A percentile compares a stretch with the other conserved stretches of the same genome.
phyloP scores from a whole-genome alignment of 1,140 invertebrate species.

The Helicorthomorpha holstii region DNA sequence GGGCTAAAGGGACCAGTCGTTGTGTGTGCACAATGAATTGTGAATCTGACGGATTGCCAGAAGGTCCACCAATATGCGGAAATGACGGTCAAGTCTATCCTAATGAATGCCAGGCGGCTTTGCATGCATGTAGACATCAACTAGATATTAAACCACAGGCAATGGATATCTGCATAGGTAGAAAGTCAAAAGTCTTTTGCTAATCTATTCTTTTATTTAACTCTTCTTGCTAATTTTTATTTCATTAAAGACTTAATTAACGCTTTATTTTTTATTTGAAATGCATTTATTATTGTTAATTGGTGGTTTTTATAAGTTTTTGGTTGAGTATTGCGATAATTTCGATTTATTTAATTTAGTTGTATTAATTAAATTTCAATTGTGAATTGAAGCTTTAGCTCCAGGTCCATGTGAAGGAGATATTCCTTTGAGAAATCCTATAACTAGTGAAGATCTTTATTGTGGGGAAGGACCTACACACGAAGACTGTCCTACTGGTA shows the following conservation, averaged over 20 bases:
- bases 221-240: neutral
- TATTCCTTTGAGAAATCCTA: slow-evolving; percentile 47
- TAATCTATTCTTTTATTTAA: neutral
- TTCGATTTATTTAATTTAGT: no score
- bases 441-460: slow-evolving; percentile 55
- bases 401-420: slow-evolving; percentile 74
- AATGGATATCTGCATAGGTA: slow-evolving; percentile 65
- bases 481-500: slow-evolving; percentile 59
- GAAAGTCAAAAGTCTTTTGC: neutral
- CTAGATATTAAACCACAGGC: slow-evolving; percentile 58
- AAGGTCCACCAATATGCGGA: slow-evolving; percentile 48
- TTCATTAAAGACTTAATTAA: no score
- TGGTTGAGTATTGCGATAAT: no score
- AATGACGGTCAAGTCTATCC: slow-evolving; percentile 62
- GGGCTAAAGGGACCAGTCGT: slow-evolving; percentile 22
- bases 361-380: no score
- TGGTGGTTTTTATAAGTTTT: no score
- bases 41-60: slow-evolving; percentile 28
- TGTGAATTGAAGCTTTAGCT: neutral
- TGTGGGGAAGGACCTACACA: slow-evolving; percentile 62
- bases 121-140: slow-evolving; percentile 66
- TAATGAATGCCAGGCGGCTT: slow-evolving; percentile 68
- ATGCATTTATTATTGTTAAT: no score
- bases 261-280: no score
- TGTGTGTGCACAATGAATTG: slow-evolving; percentile 26